Evolutionary conservation across 1,140 invertebrate genomes (phyloP), one percentile per base, ranked within the genome.

Genomic region (Heliconius himera): DNA sequence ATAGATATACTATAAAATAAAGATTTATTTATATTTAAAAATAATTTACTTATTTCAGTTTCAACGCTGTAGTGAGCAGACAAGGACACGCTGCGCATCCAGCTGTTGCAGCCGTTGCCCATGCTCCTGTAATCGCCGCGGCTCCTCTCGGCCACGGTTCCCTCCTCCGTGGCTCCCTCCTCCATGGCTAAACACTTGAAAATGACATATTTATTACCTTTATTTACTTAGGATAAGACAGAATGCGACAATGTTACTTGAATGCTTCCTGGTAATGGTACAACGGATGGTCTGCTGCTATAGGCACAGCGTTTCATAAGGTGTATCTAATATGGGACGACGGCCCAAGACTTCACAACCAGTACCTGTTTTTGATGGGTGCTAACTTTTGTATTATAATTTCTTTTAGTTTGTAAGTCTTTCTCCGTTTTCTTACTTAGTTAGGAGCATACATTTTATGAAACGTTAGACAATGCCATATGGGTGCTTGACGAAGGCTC

Each of bases 51-150:
- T 36, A 22, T 77, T 77, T 71, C 86, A 94, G 95, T 81, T 95
- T 95, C 88, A 95, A 95, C 84, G 94, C 95, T 6, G 91, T 95
- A 5, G 95, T 95, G 18, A 94, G 90, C 88, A 92, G 94, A 81
- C 87, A 89, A 75, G 95, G 95, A 9, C 91, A 93, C 51, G 91
- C 93, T 0, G 90, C 89, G 51, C 93, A 93, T 49, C 91, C 91
- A 11, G 91, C 86, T 46, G 85, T 84, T 36, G 89, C 89, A 13
- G 89, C 87, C 8, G 84, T 82, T 36, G 88, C 87, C 2, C 85
- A 84, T 60, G 83, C 82, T 2, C 84, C 86, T 13, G 80, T 87
- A 22, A 87, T 89, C 9, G 78, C 89, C 20, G 91, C 92, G 41
- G 90, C 91, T 38, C 88, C 90, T 36, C 66, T 81, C 49, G 89